Conservation (phyloP, 2,797 vertebrate genomes). For the Melanotaenia boesemani region DNA sequence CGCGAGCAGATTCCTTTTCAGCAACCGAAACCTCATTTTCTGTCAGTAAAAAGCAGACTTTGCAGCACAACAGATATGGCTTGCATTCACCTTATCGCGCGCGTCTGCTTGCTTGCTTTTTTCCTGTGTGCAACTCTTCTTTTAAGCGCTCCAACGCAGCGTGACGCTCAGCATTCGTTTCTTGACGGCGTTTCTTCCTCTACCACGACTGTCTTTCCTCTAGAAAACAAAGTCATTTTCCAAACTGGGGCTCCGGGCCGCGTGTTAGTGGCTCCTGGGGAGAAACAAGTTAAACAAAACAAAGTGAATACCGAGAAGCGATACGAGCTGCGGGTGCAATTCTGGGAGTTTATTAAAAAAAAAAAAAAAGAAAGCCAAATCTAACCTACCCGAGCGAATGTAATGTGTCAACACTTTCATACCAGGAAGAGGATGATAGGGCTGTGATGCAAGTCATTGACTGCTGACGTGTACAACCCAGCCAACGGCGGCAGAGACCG, state of each 20-base stretch:
- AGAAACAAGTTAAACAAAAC: background rate
- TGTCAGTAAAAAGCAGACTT: background rate
- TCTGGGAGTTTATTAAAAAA: no score
- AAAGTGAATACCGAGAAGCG: background rate
- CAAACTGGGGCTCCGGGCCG: background rate
- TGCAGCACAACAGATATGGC: background rate
- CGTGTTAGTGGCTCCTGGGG: constrained; percentile 39
- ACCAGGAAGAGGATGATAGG: constrained; percentile 76
- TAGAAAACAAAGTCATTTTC: constrained; percentile 13
- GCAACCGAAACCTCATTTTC: constrained; percentile 82
- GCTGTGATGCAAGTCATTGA: constrained; percentile 50
- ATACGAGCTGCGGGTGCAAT: no score
- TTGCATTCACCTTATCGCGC: constrained; percentile 45
- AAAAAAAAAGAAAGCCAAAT: background rate
- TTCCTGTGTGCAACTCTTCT: background rate
- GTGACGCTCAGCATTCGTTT: constrained; percentile 22
- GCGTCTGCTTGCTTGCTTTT: constrained; percentile 7
- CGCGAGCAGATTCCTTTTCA: constrained; percentile 72
- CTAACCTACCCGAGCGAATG: constrained; percentile 57
- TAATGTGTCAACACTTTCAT: constrained; percentile 53
- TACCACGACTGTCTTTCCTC: background rate
- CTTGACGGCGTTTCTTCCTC: background rate
- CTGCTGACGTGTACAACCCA: constrained; percentile 84
- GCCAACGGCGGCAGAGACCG: constrained; percentile 58
- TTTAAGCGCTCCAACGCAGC: background rate